Conservation (phyloP, 2,113 vertebrate species). For the Python bivittatus region DNA sequence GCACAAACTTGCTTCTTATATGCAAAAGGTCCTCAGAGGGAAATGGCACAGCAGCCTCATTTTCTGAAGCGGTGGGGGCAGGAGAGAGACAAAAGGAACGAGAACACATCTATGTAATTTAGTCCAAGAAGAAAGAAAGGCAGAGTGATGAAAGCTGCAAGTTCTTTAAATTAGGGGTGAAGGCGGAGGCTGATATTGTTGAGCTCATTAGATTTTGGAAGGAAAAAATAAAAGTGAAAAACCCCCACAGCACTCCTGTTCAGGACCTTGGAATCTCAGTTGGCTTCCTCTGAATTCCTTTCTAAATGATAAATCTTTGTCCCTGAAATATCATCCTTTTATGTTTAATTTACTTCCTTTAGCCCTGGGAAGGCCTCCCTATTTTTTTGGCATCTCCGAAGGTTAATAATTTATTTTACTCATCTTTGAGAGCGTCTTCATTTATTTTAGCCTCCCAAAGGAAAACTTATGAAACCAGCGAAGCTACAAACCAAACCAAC, state of each 20-base stretch:
- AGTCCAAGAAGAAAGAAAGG: conserved; percentile 42
- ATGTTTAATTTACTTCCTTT: conserved; percentile 76
- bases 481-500: not conserved
- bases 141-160: conserved; percentile 28
- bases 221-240: conserved; percentile 35
- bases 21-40: conserved; percentile 50
- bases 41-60: conserved; percentile 47
- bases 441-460: conserved; percentile 68
- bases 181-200: not conserved
- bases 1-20: conserved; percentile 55
- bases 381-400: conserved; percentile 59
- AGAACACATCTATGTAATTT: conserved; percentile 46
- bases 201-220: conserved; percentile 59
- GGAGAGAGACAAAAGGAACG: not conserved
- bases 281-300: conserved; percentile 26
- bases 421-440: conserved; percentile 65
- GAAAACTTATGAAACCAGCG: conserved; percentile 36
- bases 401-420: conserved; percentile 74
- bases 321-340: conserved; percentile 70
- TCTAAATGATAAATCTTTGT: conserved; percentile 67
- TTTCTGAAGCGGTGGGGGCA: conserved; percentile 35
- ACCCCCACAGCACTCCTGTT: not conserved
- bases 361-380: conserved; percentile 59
- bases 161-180: conserved; percentile 51
- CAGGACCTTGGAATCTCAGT: conserved; percentile 50